Evolutionary conservation across 2,888 invertebrate species (phyloP).

Genomic region (Phaonia tiefii): DNA sequence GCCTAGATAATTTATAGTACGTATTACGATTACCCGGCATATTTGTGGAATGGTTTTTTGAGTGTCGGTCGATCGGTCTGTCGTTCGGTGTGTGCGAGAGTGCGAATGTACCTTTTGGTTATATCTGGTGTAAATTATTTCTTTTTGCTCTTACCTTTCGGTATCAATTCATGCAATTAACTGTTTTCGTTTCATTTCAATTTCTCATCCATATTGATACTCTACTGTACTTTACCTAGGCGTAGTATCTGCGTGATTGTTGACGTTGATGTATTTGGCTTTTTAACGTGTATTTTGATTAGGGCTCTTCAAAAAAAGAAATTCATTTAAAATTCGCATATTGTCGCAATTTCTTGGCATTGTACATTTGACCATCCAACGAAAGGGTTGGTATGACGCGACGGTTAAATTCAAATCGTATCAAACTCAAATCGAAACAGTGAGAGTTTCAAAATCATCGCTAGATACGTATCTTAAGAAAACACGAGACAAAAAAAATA

Average conservation of each 20-base stretch:
- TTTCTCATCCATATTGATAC: conserved; percentile 46
- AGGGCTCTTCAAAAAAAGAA: conserved; percentile 51
- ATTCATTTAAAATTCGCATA: conserved; percentile 77
- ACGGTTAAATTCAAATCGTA: background rate
- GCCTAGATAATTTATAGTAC: conserved; percentile 4
- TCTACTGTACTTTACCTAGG: conserved; percentile 61
- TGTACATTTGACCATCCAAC: conserved; percentile 71
- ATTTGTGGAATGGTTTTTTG: background rate
- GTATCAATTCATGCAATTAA: conserved; percentile 56
- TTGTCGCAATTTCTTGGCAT: conserved; percentile 77
- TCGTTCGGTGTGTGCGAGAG: background rate
- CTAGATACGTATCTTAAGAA: background rate
- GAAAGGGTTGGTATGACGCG: conserved; percentile 53
- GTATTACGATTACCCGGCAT: background rate
- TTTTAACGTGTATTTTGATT: conserved; percentile 54
- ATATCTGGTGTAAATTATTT: conserved; percentile 58
- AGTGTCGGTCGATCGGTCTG: background rate
- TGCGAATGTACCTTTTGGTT: conserved; percentile 26
- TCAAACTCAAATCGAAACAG: conserved; percentile 14
- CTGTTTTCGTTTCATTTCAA: conserved; percentile 32
- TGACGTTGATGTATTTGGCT: conserved; percentile 30
- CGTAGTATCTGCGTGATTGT: conserved; percentile 31
- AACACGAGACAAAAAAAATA: background rate
- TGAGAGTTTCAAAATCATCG: conserved; percentile 52
- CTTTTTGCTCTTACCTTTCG: conserved; percentile 57